phyloP scores from a whole-genome alignment of 2,113 vertebrate species.

The Silurus glanis region DNA sequence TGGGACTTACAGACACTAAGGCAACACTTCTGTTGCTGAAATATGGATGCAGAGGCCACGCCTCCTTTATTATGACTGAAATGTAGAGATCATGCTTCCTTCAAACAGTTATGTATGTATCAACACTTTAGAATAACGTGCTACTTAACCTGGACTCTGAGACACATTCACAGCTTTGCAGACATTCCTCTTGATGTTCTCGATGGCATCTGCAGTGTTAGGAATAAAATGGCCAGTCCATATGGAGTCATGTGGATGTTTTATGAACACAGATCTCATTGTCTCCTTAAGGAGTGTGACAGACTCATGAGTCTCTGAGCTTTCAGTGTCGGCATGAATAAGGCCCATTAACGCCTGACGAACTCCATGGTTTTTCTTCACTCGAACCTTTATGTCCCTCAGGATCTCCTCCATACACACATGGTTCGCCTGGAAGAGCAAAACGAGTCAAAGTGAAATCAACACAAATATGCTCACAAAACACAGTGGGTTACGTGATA shows the following conservation, averaged over 20 bases:
- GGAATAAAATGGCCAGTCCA: constrained; percentile 71
- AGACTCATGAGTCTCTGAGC: constrained; percentile 53
- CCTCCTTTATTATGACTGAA: not conserved
- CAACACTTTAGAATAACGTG: not conserved
- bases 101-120: not conserved
- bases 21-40: not conserved
- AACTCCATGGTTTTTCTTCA: constrained; percentile 51
- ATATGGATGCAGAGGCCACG: not conserved
- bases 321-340: constrained; percentile 56
- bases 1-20: not conserved
- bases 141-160: constrained; percentile 51
- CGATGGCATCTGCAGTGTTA: constrained; percentile 45
- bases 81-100: not conserved
- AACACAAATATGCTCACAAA: not conserved
- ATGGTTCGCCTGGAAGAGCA: constrained; percentile 31
- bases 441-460: not conserved
- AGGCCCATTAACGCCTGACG: constrained; percentile 72
- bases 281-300: constrained; percentile 59
- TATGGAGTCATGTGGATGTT: constrained; percentile 63
- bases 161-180: constrained; percentile 65
- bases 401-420: constrained; percentile 66
- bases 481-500: not conserved
- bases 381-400: constrained; percentile 69
- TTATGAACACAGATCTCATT: constrained; percentile 68
- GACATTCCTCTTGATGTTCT: constrained; percentile 67